Evolutionary conservation across 1,140 invertebrate genomes (phyloP).

Genomic region (Zaprionus ghesquierei): DNA sequence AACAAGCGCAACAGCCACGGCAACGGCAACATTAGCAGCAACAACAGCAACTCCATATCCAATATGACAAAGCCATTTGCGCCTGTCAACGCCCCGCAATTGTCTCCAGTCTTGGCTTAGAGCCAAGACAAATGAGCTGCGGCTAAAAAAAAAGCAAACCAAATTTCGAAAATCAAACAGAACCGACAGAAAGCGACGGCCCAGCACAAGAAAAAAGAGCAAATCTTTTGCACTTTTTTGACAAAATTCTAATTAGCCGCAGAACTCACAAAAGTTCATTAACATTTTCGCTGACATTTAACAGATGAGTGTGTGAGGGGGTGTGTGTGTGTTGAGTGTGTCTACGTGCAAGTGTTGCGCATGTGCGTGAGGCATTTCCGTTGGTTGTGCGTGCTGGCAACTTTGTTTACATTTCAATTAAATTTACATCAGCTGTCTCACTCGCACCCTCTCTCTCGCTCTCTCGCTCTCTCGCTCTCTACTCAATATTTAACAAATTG

Average conservation of each 20-base stretch:
- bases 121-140: constrained; percentile 67
- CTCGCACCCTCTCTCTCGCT: constrained; percentile 7
- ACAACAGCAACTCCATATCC: constrained; percentile 6
- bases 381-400: constrained; percentile 11
- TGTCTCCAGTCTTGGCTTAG: constrained; percentile 34
- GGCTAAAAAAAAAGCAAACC: constrained; percentile 18
- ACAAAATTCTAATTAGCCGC: constrained; percentile 49
- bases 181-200: neutral
- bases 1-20: neutral
- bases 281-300: constrained; percentile 30
- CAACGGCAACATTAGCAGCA: neutral
- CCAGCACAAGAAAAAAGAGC: constrained; percentile 17
- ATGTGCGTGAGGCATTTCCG: constrained; percentile 26
- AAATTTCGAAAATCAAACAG: constrained; percentile 13
- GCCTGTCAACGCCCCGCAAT: constrained; percentile 76
- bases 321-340: neutral
- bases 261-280: constrained; percentile 31
- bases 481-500: constrained; percentile 39
- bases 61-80: constrained; percentile 68
- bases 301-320: neutral
- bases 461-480: neutral
- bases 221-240: constrained; percentile 45
- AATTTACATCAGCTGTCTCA: constrained; percentile 13
- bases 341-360: neutral
- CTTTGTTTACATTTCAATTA: constrained; percentile 43